Percentiles rank a stretch among this genome's conserved stretches.
These are phyloP conservation scores for Paraplagusia blochii DNA, from an alignment of 2,113 vertebrate species.

Conservation along the genomic window DNA sequence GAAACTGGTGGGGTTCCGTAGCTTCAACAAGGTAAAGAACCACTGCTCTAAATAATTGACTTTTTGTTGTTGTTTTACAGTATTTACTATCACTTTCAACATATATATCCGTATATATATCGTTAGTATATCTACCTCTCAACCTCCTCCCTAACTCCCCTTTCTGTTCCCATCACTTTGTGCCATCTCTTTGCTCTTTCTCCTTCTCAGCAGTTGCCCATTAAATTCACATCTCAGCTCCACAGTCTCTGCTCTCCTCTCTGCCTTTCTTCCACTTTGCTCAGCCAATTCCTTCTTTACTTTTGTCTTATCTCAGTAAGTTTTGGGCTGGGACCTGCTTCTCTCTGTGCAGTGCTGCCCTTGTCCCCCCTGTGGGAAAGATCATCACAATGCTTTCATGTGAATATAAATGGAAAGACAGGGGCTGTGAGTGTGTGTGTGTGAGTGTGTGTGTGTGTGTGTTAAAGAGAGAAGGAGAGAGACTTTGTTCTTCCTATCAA, in stretches of 20 bases:
- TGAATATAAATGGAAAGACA: conserved; percentile 28
- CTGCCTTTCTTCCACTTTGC: neutral
- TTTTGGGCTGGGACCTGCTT: conserved; percentile 49
- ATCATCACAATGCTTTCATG: conserved; percentile 25
- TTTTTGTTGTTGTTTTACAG: neutral
- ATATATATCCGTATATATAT: conserved; percentile 13
- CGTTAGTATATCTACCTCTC: conserved; percentile 32
- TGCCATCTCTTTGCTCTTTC: conserved; percentile 9
- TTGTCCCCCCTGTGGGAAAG: conserved; percentile 30
- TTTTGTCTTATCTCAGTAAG: conserved; percentile 34
- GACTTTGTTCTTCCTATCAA: neutral
- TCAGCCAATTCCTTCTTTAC: neutral
- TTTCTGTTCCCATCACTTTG: conserved; percentile 8
- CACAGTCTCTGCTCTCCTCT: neutral
- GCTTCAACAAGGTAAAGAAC: too few species aligned
- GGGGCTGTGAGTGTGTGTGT: conserved; percentile 18
- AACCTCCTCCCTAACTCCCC: conserved; percentile 18
- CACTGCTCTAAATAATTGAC: too few species aligned
- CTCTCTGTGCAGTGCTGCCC: conserved; percentile 36
- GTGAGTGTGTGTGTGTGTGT: neutral
- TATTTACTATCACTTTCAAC: conserved; percentile 8
- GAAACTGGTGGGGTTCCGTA: too few species aligned
- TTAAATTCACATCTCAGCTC: conserved; percentile 45
- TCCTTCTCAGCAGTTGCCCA: conserved; percentile 28
- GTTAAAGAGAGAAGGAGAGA: neutral